A percentile compares a stretch with the other conserved stretches of the same genome.
Conservation (phyloP, 2,113 vertebrate genomes). For the Cyphomyrus discorhynchus region DNA sequence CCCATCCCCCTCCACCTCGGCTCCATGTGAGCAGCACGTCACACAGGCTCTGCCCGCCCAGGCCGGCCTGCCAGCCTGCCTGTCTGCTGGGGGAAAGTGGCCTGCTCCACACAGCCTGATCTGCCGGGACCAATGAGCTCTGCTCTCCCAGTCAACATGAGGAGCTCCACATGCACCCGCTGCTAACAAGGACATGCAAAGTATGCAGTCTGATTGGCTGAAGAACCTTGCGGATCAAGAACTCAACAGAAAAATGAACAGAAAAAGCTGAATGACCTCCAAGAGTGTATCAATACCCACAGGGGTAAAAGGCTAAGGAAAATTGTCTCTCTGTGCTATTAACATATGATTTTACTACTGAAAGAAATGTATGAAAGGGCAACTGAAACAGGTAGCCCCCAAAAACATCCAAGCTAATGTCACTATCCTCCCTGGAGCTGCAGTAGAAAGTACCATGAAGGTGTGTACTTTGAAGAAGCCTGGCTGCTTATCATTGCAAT, state of each 20-base stretch:
- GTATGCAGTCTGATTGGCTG: background rate
- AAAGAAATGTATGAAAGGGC: background rate
- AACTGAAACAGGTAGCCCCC: background rate
- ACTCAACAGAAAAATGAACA: background rate
- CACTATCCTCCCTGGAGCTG: background rate
- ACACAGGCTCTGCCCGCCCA: background rate
- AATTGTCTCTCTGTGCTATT: background rate
- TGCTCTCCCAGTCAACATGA: background rate
- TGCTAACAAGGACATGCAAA: background rate
- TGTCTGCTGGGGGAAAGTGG: background rate
- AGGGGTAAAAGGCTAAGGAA: background rate
- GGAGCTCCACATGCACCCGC: background rate
- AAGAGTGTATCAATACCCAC: background rate
- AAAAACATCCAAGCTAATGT: background rate
- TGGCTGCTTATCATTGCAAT: background rate
- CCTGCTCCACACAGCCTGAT: background rate
- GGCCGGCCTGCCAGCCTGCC: background rate
- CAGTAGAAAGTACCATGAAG: background rate
- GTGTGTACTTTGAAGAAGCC: background rate
- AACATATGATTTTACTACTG: too few species aligned
- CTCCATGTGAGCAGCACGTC: background rate
- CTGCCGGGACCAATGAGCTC: background rate
- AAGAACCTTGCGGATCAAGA: background rate
- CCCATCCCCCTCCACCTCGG: conserved; percentile 9
- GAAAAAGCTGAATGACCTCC: background rate